Evolutionary conservation across 2,113 vertebrate genomes (phyloP).

Genomic region (Sinocyclocheilus maitianheensis): DNA sequence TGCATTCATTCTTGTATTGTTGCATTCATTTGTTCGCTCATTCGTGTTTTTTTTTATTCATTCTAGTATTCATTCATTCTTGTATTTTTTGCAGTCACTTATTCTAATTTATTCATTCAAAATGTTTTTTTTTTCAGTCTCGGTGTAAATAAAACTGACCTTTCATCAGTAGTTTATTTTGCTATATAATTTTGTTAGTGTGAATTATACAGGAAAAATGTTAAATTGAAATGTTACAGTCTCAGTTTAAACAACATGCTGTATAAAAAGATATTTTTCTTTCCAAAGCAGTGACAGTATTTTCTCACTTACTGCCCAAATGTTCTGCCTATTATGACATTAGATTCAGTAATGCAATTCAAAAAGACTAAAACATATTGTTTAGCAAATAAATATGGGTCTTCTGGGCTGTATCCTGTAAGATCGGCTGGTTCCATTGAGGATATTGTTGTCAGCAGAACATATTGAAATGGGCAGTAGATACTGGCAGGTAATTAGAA

Average conservation of each 20-base stretch:
- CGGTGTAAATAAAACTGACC: not conserved
- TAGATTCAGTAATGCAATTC: not conserved
- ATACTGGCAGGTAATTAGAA: conserved; percentile 48
- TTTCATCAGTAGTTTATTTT: not conserved
- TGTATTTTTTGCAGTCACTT: not conserved
- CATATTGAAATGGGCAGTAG: conserved; percentile 28
- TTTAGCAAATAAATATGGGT: conserved; percentile 4
- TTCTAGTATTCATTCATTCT: too few relatives aligned
- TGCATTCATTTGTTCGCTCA: too few relatives aligned
- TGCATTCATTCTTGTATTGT: too few relatives aligned
- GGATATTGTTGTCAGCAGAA: conserved; percentile 27
- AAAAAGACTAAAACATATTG: not conserved
- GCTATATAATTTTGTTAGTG: not conserved
- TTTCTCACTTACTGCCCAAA: not conserved
- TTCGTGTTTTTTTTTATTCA: too few relatives aligned
- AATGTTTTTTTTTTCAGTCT: not conserved
- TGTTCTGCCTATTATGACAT: not conserved
- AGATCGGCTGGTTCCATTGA: not conserved
- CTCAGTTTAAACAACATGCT: not conserved
- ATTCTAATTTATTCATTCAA: not conserved
- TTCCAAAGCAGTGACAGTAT: not conserved
- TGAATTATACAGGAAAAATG: not conserved
- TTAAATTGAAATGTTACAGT: not conserved
- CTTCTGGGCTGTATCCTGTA: not conserved
- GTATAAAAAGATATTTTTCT: not conserved